phyloP scores from a whole-genome alignment of 2,888 invertebrate genomes.

The Drosophila atroscutellata region DNA sequence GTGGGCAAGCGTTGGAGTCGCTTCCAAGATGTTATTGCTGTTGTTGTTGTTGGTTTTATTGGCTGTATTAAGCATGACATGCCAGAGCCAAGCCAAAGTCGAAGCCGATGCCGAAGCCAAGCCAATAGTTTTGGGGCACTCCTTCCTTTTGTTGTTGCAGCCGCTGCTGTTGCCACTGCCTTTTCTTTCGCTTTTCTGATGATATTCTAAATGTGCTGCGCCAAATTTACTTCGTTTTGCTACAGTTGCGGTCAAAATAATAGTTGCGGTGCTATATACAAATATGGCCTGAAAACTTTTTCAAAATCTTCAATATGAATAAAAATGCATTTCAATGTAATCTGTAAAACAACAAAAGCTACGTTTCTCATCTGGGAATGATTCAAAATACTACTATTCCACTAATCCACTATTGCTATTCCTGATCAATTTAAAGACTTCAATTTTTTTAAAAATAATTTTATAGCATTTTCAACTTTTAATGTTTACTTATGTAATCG shows the following conservation, averaged over 20 bases:
- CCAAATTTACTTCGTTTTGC: slow-evolving; percentile 79
- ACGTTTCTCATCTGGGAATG: not conserved
- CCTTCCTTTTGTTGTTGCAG: slow-evolving; percentile 69
- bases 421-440: not conserved
- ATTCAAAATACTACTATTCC: not conserved
- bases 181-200: slow-evolving; percentile 64
- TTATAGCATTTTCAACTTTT: no score
- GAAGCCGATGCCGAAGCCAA: slow-evolving; percentile 50
- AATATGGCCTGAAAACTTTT: not conserved
- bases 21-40: slow-evolving; percentile 64
- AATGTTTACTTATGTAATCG: not conserved
- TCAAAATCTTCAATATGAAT: not conserved
- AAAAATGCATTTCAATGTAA: not conserved
- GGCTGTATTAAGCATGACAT: slow-evolving; percentile 81
- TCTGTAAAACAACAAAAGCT: not conserved
- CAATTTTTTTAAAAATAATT: not conserved
- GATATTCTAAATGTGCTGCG: slow-evolving; percentile 83
- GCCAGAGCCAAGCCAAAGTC: slow-evolving; percentile 67
- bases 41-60: slow-evolving; percentile 64
- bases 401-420: not conserved
- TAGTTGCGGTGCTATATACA: not conserved
- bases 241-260: slow-evolving; percentile 18
- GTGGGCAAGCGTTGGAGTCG: slow-evolving; percentile 63
- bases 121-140: slow-evolving; percentile 71
- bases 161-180: slow-evolving; percentile 19